phyloP scores from a whole-genome alignment of 1,140 invertebrate genomes.

The Pseudomyrmex sp. region DNA sequence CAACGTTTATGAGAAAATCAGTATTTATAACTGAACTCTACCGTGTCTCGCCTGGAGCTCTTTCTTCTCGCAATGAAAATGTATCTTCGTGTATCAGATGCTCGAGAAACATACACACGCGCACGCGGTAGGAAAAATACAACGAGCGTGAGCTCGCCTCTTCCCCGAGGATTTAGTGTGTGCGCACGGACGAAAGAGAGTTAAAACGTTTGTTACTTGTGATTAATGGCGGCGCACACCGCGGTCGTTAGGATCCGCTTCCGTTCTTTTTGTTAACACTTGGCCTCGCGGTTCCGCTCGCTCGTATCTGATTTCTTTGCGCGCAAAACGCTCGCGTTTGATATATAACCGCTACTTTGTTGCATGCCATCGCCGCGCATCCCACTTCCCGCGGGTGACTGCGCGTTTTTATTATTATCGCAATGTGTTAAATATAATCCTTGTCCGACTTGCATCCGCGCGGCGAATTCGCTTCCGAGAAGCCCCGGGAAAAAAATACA shows the following conservation, averaged over 20 bases:
- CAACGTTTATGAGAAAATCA: neutral
- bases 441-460: neutral
- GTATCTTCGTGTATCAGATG: conserved; percentile 58
- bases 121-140: conserved; percentile 29
- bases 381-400: neutral
- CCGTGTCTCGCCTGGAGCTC: neutral
- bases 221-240: conserved; percentile 63
- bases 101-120: conserved; percentile 4
- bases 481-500: neutral
- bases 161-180: conserved; percentile 32
- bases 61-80: conserved; percentile 38
- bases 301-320: conserved; percentile 58
- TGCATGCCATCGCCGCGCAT: conserved; percentile 11
- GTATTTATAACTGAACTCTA: neutral
- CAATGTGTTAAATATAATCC: conserved; percentile 46
- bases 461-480: neutral
- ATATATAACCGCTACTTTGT: conserved; percentile 50
- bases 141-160: conserved; percentile 30
- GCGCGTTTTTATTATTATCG: conserved; percentile 49
- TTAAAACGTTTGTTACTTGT: conserved; percentile 69
- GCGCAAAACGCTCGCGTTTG: conserved; percentile 52
- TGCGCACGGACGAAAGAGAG: conserved; percentile 47
- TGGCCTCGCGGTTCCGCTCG: conserved; percentile 40
- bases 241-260: conserved; percentile 62
- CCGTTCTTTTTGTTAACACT: conserved; percentile 48